These are phyloP conservation scores for Oxytorus armatus DNA, from an alignment of 2,888 invertebrate genomes.

Conservation along the genomic window DNA sequence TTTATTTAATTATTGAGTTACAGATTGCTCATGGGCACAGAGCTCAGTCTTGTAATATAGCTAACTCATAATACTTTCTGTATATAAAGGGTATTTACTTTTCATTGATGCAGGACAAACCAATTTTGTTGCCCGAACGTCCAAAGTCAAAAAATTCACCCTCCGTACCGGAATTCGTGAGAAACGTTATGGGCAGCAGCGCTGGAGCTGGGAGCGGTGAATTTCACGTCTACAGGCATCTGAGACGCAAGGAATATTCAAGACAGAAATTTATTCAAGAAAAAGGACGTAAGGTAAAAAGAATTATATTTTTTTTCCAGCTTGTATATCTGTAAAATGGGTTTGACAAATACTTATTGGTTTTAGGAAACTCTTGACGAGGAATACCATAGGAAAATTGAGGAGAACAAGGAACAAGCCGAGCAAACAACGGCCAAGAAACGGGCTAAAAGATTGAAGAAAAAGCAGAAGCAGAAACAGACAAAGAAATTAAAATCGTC, in stretches of 20 bases:
- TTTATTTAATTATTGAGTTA: too few relatives aligned
- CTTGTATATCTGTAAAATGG: not conserved
- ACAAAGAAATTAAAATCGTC: conserved; percentile 75
- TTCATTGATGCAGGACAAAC: conserved; percentile 90
- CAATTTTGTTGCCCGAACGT: conserved; percentile 93
- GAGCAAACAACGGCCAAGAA: conserved; percentile 96
- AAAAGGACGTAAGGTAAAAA: conserved; percentile 92
- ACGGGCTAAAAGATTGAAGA: conserved; percentile 93
- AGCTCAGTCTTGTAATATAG: too few relatives aligned
- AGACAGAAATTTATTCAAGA: conserved; percentile 97
- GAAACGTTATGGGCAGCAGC: conserved; percentile 99
- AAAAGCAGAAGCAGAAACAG: conserved; percentile 87
- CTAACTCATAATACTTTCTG: not conserved
- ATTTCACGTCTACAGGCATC: conserved; percentile 98
- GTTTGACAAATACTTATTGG: not conserved
- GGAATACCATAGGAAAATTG: conserved; percentile 92
- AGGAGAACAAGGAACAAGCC: conserved; percentile 89
- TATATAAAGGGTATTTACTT: not conserved
- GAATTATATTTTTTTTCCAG: conserved; percentile 16
- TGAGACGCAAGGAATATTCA: conserved; percentile 97
- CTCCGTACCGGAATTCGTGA: conserved; percentile 95
- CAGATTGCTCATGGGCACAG: too few relatives aligned
- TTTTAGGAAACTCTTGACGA: conserved; percentile 92
- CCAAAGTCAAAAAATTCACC: conserved; percentile 92
- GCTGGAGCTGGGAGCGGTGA: conserved; percentile 99